Evolutionary conservation across 1,140 invertebrate species (phyloP), one percentile per base, ranked within the genome.

Genomic region (Drosophila persimilis): DNA sequence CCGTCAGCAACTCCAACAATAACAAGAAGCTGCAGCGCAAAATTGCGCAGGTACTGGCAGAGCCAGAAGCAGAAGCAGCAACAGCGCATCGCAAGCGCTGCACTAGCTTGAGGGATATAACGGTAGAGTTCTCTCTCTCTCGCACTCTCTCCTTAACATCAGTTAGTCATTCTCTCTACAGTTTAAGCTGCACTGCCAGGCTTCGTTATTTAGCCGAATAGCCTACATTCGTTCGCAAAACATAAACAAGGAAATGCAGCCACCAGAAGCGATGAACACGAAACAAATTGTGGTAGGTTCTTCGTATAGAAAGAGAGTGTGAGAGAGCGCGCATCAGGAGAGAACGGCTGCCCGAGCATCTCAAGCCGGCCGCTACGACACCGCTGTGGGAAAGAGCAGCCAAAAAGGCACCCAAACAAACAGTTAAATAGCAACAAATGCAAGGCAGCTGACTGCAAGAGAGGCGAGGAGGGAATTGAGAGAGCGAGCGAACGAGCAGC

Each of bases 231-330:
- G 67, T 59, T 67, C 71, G 80, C 64, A 86, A 83, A 86, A 77
- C 75, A 79, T 89, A 88, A 88, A 89, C 83, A 88, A 89, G 83
- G 84, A 88, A 88, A 84, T 88, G 83, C 83, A 86, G 50, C 77
- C 35, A 66, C 15, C 35, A 41, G 29, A 22, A 41, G 20, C 67
- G 63, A 58, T 63, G 61, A 83, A 86, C 69, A 77, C 74, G 64
- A 88, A 89, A 79, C 66, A 46, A 70, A 77, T 88, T 88, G 85
- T 63, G 84, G 85, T 89, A 88, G 83, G 85, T 89, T 88, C 75
- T 79, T 60, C 65, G 20, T 22, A 35, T 11, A 41, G 39, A 56
- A 43, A 65, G 45, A 54, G 9, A 41, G 15, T 26, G 31, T 56
- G 59, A 58, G 56, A 41, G 2, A 35, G 39, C 41, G 54, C 50